Percentiles rank a stretch among this genome's conserved stretches.
Conservation (phyloP, 2,888 invertebrate species). For the Rhopalosiphum nymphaeae region DNA sequence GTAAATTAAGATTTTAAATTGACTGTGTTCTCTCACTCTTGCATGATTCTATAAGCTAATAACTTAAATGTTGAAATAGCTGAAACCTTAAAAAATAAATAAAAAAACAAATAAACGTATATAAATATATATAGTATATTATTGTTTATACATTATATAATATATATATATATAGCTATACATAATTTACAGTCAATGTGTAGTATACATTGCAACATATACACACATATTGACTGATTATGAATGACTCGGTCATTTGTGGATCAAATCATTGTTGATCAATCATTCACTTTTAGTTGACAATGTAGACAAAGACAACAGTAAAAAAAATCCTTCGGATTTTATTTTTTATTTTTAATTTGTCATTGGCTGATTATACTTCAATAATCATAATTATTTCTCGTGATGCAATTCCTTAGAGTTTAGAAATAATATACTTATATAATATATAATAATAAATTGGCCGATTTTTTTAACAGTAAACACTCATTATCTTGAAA, state of each 20-base stretch:
- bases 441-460: background rate
- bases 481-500: background rate
- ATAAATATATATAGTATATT: background rate
- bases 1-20: too few relatives aligned
- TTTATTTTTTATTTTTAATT: background rate
- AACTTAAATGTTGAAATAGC: background rate
- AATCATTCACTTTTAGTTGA: background rate
- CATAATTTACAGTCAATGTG: background rate
- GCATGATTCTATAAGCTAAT: background rate
- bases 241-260: background rate
- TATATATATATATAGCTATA: too few relatives aligned
- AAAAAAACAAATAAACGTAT: background rate
- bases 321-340: background rate
- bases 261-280: background rate
- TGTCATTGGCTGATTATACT: background rate
- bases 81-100: background rate
- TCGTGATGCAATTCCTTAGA: background rate
- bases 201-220: background rate
- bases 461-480: background rate
- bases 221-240: background rate
- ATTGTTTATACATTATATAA: background rate
- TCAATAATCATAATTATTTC: constrained; percentile 3
- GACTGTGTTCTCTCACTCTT: background rate
- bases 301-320: background rate
- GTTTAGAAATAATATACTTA: background rate